These are phyloP conservation scores for Archilochus colubris DNA, from an alignment of 2,113 vertebrate species.

Conservation along the genomic window DNA sequence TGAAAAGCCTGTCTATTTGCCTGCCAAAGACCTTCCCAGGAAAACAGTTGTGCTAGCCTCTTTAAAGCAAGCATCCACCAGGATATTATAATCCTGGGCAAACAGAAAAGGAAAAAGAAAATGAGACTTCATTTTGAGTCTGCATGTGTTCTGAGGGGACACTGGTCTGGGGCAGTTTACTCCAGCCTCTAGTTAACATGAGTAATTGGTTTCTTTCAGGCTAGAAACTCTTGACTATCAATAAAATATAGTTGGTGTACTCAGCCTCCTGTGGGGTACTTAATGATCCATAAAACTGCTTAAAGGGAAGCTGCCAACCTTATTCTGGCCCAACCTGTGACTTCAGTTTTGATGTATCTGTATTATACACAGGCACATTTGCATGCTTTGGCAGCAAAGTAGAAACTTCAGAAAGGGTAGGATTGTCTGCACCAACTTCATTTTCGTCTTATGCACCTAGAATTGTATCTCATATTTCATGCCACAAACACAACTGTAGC, in stretches of 20 bases:
- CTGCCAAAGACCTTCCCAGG: constrained; percentile 11
- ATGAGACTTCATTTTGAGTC: background rate
- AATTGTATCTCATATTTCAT: background rate
- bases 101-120: background rate
- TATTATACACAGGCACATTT: background rate
- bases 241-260: constrained; percentile 24
- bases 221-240: background rate
- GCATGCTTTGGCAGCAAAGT: background rate
- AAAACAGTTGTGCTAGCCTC: constrained; percentile 15
- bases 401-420: background rate
- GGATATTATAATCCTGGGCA: background rate
- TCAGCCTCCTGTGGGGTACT: constrained; percentile 27
- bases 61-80: background rate
- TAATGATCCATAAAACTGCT: constrained; percentile 58
- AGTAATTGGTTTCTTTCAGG: constrained; percentile 46
- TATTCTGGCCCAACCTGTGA: constrained; percentile 27
- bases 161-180: background rate
- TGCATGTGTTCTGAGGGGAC: background rate
- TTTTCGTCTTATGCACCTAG: background rate
- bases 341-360: background rate
- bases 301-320: constrained; percentile 43
- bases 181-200: constrained; percentile 21
- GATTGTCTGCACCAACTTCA: background rate
- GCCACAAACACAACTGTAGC: rapidly evolving
- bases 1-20: background rate